These are phyloP conservation scores for Ennomos quercinarius DNA, from an alignment of 2,888 invertebrate genomes.

Conservation along the genomic window DNA sequence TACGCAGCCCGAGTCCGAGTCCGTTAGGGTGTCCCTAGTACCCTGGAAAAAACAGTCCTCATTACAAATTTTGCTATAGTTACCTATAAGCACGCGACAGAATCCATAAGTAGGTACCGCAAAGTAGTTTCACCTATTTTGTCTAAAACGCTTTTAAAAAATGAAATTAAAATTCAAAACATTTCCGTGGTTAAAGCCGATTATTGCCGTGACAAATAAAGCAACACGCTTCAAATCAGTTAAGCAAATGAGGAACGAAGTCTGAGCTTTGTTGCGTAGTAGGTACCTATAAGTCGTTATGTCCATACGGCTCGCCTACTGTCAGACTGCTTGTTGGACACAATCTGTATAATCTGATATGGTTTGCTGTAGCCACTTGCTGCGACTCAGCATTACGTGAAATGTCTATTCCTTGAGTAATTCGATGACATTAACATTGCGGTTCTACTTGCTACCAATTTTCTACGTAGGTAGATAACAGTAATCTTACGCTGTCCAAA, in stretches of 20 bases:
- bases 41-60: constrained; percentile 60
- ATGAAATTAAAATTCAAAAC: constrained; percentile 4
- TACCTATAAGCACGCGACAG: too few species aligned
- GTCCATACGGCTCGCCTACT: constrained; percentile 41
- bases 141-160: neutral
- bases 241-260: constrained; percentile 18
- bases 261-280: constrained; percentile 19
- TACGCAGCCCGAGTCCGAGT: constrained; percentile 83
- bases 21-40: constrained; percentile 81
- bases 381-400: constrained; percentile 6
- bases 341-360: constrained; percentile 30
- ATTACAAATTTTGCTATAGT: neutral
- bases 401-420: neutral
- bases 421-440: too few species aligned
- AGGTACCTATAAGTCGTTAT: constrained; percentile 30
- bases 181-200: neutral
- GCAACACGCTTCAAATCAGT: constrained; percentile 8
- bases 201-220: constrained; percentile 18
- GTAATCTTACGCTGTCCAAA: too few species aligned
- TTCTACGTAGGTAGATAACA: too few species aligned
- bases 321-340: constrained; percentile 24
- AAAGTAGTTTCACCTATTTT: neutral
- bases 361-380: constrained; percentile 11
- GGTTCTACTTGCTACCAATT: too few species aligned
- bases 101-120: too few species aligned